Conservation (phyloP, 2,113 vertebrate species). For the Hepsetus odoe region DNA sequence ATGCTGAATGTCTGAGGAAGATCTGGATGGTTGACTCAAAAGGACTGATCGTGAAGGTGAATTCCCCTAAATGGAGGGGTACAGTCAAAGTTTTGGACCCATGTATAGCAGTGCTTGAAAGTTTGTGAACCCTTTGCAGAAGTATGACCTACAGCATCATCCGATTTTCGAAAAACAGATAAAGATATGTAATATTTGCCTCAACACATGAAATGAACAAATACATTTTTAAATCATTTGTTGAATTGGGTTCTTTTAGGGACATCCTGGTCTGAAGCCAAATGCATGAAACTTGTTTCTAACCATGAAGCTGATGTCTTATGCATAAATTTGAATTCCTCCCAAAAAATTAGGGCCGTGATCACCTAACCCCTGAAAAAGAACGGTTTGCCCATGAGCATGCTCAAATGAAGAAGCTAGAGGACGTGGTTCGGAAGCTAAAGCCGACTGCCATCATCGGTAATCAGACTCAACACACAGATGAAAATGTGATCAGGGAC, state of each 20-base stretch:
- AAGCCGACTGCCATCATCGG: conserved; percentile 94
- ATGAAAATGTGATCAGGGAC: neutral
- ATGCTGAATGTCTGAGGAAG: conserved; percentile 79
- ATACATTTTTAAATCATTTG: no score
- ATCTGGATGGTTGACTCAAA: conserved; percentile 99
- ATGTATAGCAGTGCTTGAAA: no score
- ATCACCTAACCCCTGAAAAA: conserved; percentile 88
- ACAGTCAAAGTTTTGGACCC: neutral
- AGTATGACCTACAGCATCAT: no score
- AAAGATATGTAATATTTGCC: no score
- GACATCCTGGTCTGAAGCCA: no score
- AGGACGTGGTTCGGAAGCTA: conserved; percentile 84
- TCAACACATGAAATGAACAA: no score
- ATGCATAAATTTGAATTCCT: no score
- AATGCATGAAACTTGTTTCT: no score
- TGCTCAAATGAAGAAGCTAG: conserved; percentile 83
- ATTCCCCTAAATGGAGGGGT: neutral
- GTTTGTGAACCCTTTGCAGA: no score
- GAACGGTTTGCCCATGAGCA: conserved; percentile 88
- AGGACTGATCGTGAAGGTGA: conserved; percentile 95
- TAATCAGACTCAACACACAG: conserved; percentile 68
- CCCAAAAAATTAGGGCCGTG: conserved; percentile 77
- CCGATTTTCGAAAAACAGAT: no score
- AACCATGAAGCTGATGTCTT: no score
- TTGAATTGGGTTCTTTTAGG: no score